phyloP scores from a whole-genome alignment of 2,888 invertebrate genomes.

The Eurois occulta region DNA sequence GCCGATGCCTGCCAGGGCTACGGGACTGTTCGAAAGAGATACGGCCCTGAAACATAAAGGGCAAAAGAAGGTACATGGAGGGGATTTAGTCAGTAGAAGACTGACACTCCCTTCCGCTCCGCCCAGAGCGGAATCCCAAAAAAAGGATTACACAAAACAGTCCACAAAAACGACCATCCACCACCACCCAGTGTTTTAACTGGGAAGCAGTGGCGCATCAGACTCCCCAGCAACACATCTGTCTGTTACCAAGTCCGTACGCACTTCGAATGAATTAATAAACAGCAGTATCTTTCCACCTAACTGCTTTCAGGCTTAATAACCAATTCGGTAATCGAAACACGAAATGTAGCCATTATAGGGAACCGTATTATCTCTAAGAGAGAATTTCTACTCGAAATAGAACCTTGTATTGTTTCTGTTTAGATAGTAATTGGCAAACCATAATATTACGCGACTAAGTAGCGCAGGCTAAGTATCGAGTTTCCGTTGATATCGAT shows the following conservation, averaged over 20 bases:
- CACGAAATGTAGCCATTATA: conserved; percentile 32
- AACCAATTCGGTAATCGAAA: conserved; percentile 39
- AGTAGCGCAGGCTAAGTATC: neutral
- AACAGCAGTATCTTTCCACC: neutral
- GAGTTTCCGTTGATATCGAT: conserved; percentile 23
- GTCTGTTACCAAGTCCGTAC: neutral
- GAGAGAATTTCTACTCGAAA: conserved; percentile 23
- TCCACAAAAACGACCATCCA: neutral
- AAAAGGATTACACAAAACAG: too few species aligned
- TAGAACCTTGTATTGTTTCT: conserved; percentile 15
- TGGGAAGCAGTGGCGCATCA: neutral
- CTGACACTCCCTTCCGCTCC: too few species aligned
- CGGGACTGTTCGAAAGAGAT: too few species aligned
- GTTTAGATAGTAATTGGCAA: conserved; percentile 30
- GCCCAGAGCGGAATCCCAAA: too few species aligned
- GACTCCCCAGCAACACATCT: neutral
- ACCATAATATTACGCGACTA: neutral
- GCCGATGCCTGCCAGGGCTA: too few species aligned
- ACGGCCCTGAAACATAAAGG: too few species aligned
- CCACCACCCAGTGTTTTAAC: neutral
- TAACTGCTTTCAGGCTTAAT: conserved; percentile 8
- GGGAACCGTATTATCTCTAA: conserved; percentile 12
- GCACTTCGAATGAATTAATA: conserved; percentile 6
- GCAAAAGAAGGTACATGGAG: too few species aligned
- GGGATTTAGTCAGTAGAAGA: too few species aligned